phyloP scores from a whole-genome alignment of 2,113 vertebrate species.

The Oryctolagus cuniculus region DNA sequence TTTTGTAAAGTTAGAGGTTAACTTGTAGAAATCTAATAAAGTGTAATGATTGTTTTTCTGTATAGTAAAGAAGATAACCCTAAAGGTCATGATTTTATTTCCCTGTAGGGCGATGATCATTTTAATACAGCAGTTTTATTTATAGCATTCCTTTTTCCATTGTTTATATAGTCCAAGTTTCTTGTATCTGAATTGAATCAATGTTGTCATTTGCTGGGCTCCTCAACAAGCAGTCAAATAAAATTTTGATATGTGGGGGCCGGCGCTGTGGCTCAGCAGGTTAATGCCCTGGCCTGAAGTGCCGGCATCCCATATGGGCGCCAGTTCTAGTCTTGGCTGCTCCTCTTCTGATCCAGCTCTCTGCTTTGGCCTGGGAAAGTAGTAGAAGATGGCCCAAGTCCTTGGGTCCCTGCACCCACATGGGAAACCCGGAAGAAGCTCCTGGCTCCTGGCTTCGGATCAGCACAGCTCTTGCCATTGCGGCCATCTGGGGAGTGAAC shows the following conservation, averaged over 20 bases:
- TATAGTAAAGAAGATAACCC: constrained; percentile 51
- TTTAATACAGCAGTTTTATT: constrained; percentile 37
- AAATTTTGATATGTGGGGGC: constrained; percentile 18
- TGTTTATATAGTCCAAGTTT: constrained; percentile 30
- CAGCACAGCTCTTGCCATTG: too few relatives aligned
- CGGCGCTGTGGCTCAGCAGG: too few relatives aligned
- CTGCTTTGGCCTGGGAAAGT: too few relatives aligned
- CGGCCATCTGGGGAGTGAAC: too few relatives aligned
- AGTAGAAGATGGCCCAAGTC: too few relatives aligned
- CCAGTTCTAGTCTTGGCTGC: too few relatives aligned
- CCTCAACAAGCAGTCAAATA: constrained; percentile 9
- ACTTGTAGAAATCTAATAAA: constrained; percentile 22
- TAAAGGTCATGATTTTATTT: constrained; percentile 66
- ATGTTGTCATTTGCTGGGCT: not conserved
- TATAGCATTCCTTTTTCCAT: not conserved
- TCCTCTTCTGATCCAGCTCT: too few relatives aligned
- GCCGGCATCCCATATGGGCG: too few relatives aligned
- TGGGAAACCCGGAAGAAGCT: too few relatives aligned
- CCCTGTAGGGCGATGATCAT: constrained; percentile 36
- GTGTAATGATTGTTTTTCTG: not conserved
- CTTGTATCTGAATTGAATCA: not conserved
- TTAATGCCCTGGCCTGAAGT: too few relatives aligned
- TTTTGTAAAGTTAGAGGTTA: not conserved
- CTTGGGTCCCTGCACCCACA: too few relatives aligned
- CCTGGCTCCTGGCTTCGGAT: too few relatives aligned